Evolutionary conservation across 2,797 vertebrate species (phyloP).

Genomic region (Melanotaenia parkinsoni): DNA sequence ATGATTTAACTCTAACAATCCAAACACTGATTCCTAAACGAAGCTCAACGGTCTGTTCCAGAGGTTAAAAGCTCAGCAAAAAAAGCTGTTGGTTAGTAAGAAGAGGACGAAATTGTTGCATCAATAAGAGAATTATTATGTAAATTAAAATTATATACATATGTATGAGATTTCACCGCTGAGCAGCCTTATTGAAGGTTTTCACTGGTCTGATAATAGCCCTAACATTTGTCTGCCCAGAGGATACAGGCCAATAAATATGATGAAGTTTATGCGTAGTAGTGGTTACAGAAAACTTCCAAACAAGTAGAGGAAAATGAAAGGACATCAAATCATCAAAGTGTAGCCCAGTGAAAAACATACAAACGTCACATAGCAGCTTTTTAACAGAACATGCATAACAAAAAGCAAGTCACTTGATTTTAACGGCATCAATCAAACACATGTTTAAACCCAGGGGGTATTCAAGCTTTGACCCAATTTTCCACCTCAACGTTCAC

Average conservation of each 20-base stretch:
- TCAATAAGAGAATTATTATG: background rate
- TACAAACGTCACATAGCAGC: background rate
- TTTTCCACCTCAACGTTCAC: constrained; percentile 4
- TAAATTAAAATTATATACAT: constrained; percentile 1
- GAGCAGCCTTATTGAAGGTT: background rate
- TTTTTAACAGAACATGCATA: constrained; percentile 14
- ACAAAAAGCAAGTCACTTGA: background rate
- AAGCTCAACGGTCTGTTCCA: background rate
- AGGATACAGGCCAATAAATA: constrained; percentile 12
- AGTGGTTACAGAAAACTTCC: constrained; percentile 8
- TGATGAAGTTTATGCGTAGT: background rate
- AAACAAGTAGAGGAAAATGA: constrained; percentile 5
- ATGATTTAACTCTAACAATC: background rate
- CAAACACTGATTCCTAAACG: background rate
- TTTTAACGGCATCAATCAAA: constrained; percentile 20
- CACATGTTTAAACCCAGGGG: constrained; percentile 3
- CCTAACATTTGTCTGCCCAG: background rate
- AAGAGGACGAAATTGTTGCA: background rate
- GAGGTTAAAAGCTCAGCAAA: constrained; percentile 1
- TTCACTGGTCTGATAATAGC: background rate
- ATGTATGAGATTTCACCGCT: background rate
- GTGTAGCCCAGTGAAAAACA: background rate
- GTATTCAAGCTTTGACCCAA: constrained; percentile 6
- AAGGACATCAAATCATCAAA: constrained; percentile 22
- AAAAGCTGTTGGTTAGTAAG: background rate